Evolutionary conservation across 1,140 invertebrate genomes (phyloP), one percentile per base, ranked within the genome.

Genomic region (Calephelis virginiensis): DNA sequence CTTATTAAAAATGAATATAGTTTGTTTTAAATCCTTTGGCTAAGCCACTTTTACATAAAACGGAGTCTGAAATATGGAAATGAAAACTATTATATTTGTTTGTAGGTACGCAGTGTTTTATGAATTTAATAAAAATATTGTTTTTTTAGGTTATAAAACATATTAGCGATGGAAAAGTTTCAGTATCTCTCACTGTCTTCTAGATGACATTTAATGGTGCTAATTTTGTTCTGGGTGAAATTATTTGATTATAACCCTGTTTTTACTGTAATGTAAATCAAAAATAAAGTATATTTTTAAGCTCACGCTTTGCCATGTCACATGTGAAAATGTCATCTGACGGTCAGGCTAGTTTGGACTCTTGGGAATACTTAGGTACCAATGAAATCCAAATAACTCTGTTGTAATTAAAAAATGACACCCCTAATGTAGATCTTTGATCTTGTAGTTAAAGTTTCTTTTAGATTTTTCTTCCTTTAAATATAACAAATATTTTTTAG

Each of bases 141-240:
- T n/a, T 59, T 65, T 65, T 56, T 37, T 83, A 86, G 79, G 81
- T 83, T 81, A 72, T 81, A 45, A 28, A 81, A 77, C 49, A 69
- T 78, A 82, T 78, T 81, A 75, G 78, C 78, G 85, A 86, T 90
- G 76, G 87, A 86, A 90, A 90, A 88, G 85, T 90, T 88, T 88
- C 85, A 85, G 70, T 62, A 61, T 40, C 78, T 84, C 86, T 90
- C 86, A 83, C 83, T 85, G 83, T 86, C 81, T 87, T 65, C 45
- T 62, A 73, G 48, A 38, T 73, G 53, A 70, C 73, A 75, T 71
- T n/a, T 74, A 63, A 78, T 80, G 83, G 83, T 86, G 83, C 83
- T 86, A 86, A 66, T 65, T 65, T 64, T 43, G 53, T 65, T 65
- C 17, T 14, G 40, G 8, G 61, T 62, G 61, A 10, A 14, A 46